Conservation (phyloP, 1,140 invertebrate species). For the Rhyzopertha dominica region DNA sequence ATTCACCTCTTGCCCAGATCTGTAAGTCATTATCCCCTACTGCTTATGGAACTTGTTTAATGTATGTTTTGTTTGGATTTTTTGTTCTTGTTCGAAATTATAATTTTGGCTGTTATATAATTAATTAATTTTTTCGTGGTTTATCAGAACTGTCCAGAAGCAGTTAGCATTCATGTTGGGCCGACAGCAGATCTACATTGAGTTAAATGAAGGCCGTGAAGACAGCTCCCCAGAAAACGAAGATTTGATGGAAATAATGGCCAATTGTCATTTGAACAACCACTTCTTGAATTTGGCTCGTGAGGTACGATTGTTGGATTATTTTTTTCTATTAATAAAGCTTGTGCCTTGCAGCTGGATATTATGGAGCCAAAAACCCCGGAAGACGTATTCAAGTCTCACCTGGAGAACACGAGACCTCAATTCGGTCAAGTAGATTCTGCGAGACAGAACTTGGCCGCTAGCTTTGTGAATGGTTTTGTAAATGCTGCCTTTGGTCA, state of each 20-base stretch:
- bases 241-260: constrained; percentile 93
- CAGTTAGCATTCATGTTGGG: constrained; percentile 97
- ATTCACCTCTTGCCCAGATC: constrained; percentile 80
- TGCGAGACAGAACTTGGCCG: constrained; percentile 92
- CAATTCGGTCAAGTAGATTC: constrained; percentile 87
- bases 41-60: background rate
- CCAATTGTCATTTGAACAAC: constrained; percentile 93
- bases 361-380: constrained; percentile 99
- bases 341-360: constrained; percentile 65
- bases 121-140: no score
- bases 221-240: constrained; percentile 71
- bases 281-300: constrained; percentile 94
- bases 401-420: constrained; percentile 87
- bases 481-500: constrained; percentile 98
- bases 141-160: constrained; percentile 83
- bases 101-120: no score
- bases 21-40: no score
- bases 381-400: constrained; percentile 99
- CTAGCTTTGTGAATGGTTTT: constrained; percentile 99
- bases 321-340: background rate
- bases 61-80: constrained; percentile 15
- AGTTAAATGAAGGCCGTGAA: constrained; percentile 68
- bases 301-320: constrained; percentile 58
- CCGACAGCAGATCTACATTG: constrained; percentile 88
- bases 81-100: constrained; percentile 17